These are phyloP conservation scores for Drosophila watanabei DNA, from an alignment of 1,140 invertebrate species.

Conservation along the genomic window DNA sequence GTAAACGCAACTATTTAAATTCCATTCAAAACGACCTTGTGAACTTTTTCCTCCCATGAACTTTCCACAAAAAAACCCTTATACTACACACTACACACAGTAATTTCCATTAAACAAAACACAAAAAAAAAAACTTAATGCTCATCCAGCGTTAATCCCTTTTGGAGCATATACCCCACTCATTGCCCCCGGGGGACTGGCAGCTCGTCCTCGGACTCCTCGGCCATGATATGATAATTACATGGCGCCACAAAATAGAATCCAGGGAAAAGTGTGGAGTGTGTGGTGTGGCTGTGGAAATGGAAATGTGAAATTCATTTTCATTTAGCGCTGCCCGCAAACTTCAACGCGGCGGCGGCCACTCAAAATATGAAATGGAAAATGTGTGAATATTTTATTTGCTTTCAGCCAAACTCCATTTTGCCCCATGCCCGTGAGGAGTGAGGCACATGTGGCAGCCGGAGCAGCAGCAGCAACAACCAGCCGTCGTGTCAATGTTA, in stretches of 20 bases:
- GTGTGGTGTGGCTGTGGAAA: constrained; percentile 22
- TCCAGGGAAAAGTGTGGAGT: constrained; percentile 21
- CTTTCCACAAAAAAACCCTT: neutral
- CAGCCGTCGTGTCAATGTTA: constrained; percentile 73
- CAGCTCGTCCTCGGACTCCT: constrained; percentile 24
- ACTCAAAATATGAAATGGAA: constrained; percentile 80
- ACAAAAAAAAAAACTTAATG: constrained; percentile 13
- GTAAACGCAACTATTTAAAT: neutral
- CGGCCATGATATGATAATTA: constrained; percentile 78
- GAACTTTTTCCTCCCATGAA: neutral
- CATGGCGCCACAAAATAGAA: constrained; percentile 66
- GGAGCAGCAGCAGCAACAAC: constrained; percentile 42
- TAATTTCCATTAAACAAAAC: constrained; percentile 9
- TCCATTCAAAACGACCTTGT: neutral
- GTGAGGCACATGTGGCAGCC: constrained; percentile 74
- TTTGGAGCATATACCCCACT: constrained; percentile 51
- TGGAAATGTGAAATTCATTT: constrained; percentile 79
- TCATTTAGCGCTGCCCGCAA: constrained; percentile 60
- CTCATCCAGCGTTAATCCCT: constrained; percentile 42
- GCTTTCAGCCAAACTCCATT: constrained; percentile 45
- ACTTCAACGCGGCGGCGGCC: constrained; percentile 57
- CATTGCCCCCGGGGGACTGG: constrained; percentile 65
- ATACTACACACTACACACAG: neutral
- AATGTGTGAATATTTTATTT: constrained; percentile 82
- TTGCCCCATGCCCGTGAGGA: constrained; percentile 6